Conservation (phyloP, 2,888 invertebrate genomes). For the Laspeyria flexula region DNA sequence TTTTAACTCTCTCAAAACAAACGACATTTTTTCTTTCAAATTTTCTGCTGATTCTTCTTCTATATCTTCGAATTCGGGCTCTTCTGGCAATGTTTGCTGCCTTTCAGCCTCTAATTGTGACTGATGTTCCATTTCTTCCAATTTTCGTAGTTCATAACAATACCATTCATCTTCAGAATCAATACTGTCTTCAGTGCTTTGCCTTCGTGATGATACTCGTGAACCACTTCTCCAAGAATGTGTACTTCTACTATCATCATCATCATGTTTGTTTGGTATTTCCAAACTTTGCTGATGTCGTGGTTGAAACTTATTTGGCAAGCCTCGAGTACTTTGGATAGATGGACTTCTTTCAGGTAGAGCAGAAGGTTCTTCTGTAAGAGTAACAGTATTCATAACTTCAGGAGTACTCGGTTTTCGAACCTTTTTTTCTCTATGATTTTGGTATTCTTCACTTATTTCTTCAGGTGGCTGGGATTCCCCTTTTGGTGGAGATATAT, state of each 20-base stretch:
- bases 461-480: constrained; percentile 63
- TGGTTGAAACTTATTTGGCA: constrained; percentile 87
- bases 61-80: constrained; percentile 84
- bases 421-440: constrained; percentile 63
- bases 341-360: constrained; percentile 89
- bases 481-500: constrained; percentile 75
- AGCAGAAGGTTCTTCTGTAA: constrained; percentile 80
- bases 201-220: constrained; percentile 93
- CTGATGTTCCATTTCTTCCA: constrained; percentile 94
- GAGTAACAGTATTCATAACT: constrained; percentile 64
- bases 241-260: constrained; percentile 94
- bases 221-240: constrained; percentile 95
- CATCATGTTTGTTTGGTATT: constrained; percentile 91
- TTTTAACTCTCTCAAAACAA: constrained; percentile 91
- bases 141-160: constrained; percentile 93
- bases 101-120: constrained; percentile 88
- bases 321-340: constrained; percentile 86
- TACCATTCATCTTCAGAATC: constrained; percentile 98
- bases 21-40: constrained; percentile 92
- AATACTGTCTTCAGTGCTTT: constrained; percentile 96
- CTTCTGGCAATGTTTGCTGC: constrained; percentile 87
- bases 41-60: constrained; percentile 87
- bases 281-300: constrained; percentile 92
- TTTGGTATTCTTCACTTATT: constrained; percentile 51
- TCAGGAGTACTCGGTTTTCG: constrained; percentile 72